Percentiles rank a stretch among this genome's conserved stretches.
These are phyloP conservation scores for Phyllostomus hastatus DNA, from an alignment of 2,113 vertebrate species.

Conservation along the genomic window DNA sequence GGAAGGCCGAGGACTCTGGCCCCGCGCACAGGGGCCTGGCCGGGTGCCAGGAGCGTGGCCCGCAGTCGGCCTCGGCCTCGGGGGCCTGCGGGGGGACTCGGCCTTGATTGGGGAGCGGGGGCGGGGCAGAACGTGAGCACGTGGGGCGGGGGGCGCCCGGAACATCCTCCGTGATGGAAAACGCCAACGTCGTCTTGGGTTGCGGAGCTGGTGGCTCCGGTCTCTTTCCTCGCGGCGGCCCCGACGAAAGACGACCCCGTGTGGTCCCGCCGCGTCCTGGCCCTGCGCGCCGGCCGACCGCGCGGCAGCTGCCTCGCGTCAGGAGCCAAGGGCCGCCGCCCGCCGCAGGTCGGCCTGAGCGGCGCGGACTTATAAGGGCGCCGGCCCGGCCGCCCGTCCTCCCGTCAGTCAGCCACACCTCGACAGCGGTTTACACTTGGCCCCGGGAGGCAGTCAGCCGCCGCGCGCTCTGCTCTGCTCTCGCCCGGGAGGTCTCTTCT, in stretches of 20 bases:
- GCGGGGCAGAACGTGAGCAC: neutral
- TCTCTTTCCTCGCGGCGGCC: neutral
- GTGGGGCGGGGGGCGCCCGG: neutral
- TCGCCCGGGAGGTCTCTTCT: neutral
- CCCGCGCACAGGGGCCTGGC: neutral
- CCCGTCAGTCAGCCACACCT: neutral
- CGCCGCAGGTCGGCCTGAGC: slow-evolving; percentile 18
- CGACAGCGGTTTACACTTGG: neutral
- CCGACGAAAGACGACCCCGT: neutral
- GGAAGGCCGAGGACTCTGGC: neutral
- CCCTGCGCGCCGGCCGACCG: fast-evolving
- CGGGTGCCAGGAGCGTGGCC: slow-evolving; percentile 10
- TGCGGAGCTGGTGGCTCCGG: neutral
- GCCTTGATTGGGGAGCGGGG: slow-evolving; percentile 59
- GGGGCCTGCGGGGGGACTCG: neutral
- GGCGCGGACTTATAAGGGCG: slow-evolving; percentile 55
- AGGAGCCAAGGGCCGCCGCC: neutral
- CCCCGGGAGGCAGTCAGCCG: neutral
- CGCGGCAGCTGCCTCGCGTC: slow-evolving; percentile 58
- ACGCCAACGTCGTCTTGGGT: neutral
- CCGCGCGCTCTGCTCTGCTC: fast-evolving
- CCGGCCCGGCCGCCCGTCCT: neutral
- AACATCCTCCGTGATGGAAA: neutral
- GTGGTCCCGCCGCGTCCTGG: neutral
- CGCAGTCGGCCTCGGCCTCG: neutral